phyloP scores from a whole-genome alignment of 2,113 vertebrate species.

The Euleptes europaea region DNA sequence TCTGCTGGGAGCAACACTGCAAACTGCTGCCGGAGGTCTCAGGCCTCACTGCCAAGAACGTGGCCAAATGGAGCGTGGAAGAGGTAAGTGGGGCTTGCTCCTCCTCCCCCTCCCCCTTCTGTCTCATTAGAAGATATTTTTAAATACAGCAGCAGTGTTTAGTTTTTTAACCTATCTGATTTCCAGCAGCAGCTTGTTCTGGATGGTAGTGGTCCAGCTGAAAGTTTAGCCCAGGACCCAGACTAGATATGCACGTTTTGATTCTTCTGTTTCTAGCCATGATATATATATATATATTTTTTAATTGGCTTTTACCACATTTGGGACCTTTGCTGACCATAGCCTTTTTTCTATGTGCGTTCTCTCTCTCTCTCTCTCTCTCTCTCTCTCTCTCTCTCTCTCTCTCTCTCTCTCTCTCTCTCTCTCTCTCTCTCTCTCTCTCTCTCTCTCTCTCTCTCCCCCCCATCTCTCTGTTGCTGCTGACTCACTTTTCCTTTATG shows the following conservation, averaged over 20 bases:
- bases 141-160: conserved; percentile 5
- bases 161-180: conserved; percentile 18
- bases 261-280: conserved; percentile 5
- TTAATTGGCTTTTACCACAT: conserved; percentile 17
- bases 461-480: conserved; percentile 40
- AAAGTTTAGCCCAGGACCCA: conserved; percentile 31
- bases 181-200: background rate
- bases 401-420: too few relatives aligned
- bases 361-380: too few relatives aligned
- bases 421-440: too few relatives aligned
- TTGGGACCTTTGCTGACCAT: conserved; percentile 10
- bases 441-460: background rate
- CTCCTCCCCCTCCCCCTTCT: background rate
- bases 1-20: conserved; percentile 92
- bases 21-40: conserved; percentile 88
- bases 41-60: conserved; percentile 86
- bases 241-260: conserved; percentile 9
- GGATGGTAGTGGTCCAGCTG: conserved; percentile 24
- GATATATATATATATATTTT: background rate
- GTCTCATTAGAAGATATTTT: background rate
- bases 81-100: conserved; percentile 77
- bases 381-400: too few relatives aligned
- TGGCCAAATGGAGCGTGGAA: conserved; percentile 87
- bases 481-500: conserved; percentile 53
- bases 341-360: background rate